A percentile compares a stretch with the other conserved stretches of the same genome.
Evolutionary conservation across 2,888 invertebrate genomes (phyloP).

Genomic region (Pachydiplax longipennis): DNA sequence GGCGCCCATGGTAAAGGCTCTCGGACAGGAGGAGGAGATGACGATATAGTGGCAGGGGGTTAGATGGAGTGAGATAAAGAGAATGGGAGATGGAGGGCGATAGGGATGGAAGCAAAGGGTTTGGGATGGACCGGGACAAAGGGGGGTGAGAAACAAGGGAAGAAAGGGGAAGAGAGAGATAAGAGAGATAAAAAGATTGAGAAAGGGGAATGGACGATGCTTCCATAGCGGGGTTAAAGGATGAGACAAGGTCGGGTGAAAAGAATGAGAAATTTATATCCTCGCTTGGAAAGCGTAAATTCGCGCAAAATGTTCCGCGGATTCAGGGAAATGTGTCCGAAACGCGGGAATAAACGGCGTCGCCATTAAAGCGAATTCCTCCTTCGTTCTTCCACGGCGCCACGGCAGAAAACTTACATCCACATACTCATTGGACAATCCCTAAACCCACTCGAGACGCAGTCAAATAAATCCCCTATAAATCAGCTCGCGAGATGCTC

Average conservation of each 20-base stretch:
- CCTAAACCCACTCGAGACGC: no score
- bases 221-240: neutral
- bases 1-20: neutral
- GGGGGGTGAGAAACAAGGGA: neutral
- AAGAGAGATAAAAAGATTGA: neutral
- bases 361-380: no score
- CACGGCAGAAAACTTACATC: no score
- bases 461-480: no score
- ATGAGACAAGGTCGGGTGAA: neutral
- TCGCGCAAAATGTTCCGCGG: no score
- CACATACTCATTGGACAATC: no score
- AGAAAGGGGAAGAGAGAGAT: neutral
- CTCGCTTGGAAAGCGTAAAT: no score
- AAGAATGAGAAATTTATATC: neutral
- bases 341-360: no score
- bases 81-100: neutral
- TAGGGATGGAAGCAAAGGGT: neutral
- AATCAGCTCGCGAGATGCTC: neutral
- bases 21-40: neutral
- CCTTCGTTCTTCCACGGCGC: no score
- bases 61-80: conserved; percentile 4
- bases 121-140: neutral
- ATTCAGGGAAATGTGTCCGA: no score
- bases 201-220: neutral
- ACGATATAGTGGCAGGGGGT: conserved; percentile 4